Percentiles rank a stretch among this genome's conserved stretches.
Conservation (phyloP, 2,888 invertebrate species). For the Eugnorisma glareosa region DNA sequence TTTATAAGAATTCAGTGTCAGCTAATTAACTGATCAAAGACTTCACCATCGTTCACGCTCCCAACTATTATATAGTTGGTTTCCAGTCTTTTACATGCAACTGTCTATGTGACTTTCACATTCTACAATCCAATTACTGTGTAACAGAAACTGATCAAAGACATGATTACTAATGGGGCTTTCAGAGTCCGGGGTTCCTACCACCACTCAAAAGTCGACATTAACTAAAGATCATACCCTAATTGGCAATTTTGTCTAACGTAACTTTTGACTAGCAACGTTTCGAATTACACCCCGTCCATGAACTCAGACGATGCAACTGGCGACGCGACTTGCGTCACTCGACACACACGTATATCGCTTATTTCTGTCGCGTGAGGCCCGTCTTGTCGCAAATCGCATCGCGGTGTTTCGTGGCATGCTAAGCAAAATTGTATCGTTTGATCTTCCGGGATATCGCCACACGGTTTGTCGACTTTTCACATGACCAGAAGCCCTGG, state of each 20-base stretch:
- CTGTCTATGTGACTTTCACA: background rate
- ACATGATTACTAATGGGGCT: background rate
- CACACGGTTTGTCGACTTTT: background rate
- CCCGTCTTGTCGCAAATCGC: background rate
- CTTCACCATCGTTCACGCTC: background rate
- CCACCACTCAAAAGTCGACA: background rate
- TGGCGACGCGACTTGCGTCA: background rate
- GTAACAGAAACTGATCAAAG: background rate
- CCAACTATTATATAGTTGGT: background rate
- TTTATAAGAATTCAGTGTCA: background rate
- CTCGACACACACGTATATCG: background rate
- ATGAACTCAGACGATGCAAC: background rate
- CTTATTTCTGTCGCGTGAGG: background rate
- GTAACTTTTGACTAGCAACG: constrained; percentile 38
- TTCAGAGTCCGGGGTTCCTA: background rate
- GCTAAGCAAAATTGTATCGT: background rate
- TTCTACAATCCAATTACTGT: background rate
- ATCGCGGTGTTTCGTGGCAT: background rate
- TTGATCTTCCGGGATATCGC: background rate
- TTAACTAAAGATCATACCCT: background rate
- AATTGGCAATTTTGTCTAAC: constrained; percentile 31
- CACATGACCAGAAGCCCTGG: background rate
- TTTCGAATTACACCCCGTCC: constrained; percentile 20
- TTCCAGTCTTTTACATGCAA: background rate
- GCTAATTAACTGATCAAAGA: background rate